These are phyloP conservation scores for Lumbricus terrestris DNA, from an alignment of 2,888 invertebrate genomes.

Conservation along the genomic window DNA sequence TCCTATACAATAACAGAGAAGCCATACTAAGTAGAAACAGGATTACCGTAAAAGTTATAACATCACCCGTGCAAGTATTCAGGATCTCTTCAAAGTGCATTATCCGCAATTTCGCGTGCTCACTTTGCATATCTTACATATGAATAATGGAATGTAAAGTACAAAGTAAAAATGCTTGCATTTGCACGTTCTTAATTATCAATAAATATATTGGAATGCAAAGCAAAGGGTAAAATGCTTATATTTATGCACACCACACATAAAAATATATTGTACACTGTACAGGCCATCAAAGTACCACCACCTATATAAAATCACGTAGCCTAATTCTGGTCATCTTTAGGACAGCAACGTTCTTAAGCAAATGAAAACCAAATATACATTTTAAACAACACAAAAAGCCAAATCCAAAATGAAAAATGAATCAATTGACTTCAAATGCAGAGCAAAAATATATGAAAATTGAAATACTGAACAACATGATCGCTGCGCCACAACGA, in stretches of 20 bases:
- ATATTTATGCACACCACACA: not conserved
- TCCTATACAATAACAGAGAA: not conserved
- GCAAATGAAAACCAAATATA: not conserved
- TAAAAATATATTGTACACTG: not conserved
- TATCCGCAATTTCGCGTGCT: too few species aligned
- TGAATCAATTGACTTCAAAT: not conserved
- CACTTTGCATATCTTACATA: not conserved
- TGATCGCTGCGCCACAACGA: not conserved
- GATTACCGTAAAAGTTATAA: not conserved
- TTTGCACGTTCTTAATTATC: too few species aligned
- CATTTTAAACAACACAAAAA: not conserved
- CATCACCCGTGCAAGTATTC: not conserved
- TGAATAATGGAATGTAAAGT: not conserved
- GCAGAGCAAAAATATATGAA: not conserved
- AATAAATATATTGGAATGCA: too few species aligned
- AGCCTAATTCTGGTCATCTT: not conserved
- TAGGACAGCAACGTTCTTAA: not conserved
- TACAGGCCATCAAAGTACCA: not conserved
- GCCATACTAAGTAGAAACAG: not conserved
- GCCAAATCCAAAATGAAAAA: not conserved
- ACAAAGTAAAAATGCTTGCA: not conserved
- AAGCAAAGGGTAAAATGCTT: too few species aligned
- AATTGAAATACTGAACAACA: not conserved
- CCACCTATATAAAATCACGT: not conserved
- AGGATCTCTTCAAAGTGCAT: not conserved